phyloP scores from a whole-genome alignment of 2,113 vertebrate genomes.

The Toxotes jaculatrix region DNA sequence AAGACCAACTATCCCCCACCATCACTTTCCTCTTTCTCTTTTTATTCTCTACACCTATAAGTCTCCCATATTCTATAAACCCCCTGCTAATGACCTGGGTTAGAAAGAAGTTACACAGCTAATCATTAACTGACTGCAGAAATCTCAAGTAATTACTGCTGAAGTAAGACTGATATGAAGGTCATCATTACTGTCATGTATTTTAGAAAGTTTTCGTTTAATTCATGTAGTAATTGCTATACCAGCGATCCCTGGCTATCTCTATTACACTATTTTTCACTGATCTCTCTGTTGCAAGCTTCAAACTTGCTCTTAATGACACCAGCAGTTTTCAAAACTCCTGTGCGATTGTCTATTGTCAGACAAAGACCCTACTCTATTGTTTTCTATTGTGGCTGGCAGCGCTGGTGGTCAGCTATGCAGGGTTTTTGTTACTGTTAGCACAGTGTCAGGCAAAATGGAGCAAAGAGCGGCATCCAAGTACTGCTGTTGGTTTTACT shows the following conservation, averaged over 20 bases:
- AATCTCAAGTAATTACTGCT: background rate
- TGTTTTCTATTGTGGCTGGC: conserved; percentile 42
- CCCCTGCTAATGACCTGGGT: background rate
- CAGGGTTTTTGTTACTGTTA: conserved; percentile 28
- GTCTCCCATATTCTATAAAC: conserved; percentile 2
- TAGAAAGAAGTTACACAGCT: background rate
- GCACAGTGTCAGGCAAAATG: conserved; percentile 1
- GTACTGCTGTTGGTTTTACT: background rate
- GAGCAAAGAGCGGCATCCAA: background rate
- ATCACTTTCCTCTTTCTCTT: conserved; percentile 17
- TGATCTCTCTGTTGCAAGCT: background rate
- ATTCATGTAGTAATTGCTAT: too few relatives aligned
- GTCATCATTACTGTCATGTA: too few relatives aligned
- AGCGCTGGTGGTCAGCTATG: conserved; percentile 24
- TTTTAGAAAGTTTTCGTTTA: too few relatives aligned
- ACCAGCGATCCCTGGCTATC: background rate
- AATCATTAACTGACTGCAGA: background rate
- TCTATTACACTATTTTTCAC: background rate
- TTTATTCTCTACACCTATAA: conserved; percentile 18
- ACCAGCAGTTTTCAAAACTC: conserved; percentile 21
- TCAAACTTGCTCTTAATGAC: conserved; percentile 12
- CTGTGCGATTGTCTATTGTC: conserved; percentile 1
- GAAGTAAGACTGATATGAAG: too few relatives aligned
- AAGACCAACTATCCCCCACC: conserved; percentile 43
- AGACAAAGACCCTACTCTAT: conserved; percentile 39